Base-by-base conservation (phyloP, 2,797 vertebrate genomes). In the Ara ararauna region DNA sequence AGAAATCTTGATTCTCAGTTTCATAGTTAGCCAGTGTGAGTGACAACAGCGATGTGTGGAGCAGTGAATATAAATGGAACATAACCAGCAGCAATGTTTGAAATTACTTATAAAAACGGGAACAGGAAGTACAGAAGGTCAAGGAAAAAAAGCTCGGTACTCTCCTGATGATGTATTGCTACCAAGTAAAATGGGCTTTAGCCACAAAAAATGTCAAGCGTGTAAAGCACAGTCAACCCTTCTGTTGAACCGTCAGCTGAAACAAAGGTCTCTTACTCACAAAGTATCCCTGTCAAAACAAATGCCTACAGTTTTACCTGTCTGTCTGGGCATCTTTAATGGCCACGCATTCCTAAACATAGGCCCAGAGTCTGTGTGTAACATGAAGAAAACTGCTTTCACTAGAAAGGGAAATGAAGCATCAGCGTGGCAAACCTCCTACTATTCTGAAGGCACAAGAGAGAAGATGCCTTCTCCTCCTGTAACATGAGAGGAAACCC, bases 101-200 rank as follows among this genome's bases (percentile, higher is more conserved):
- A 93, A 94, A 66, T 84, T 0, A 61, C 40, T 86, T 90, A 29
- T 34, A 72, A 71, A 90, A 93, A 68, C 45, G 40, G 76, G 47
- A 95, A 71, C 65, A 85, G 72, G 58, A 91, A 94, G 48, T 77
- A 56, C 61, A 86, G 76, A 83, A 89, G 64, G 68, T 84, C 73
- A 86, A 76, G 20, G 32, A 42, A 89, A 65, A 72, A 92, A 87
- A 74, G 30, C 76, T 90, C 48, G 13, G 17, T 64, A 64, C n/a
- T 80, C 56, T 88, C 65, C 83, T 71, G 44, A 32, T 96, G 75
- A 70, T 71, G 26, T 60, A 60, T 76, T 62, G n/a, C 20, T 81
- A 17, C 26, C 11, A 5, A 5, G 47, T 51, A 47, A 80, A 93
- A 83, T 67, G 53, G 19, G 22, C 11, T 60, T 93, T 67, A 74